Evolutionary conservation across 2,797 vertebrate genomes (phyloP).

Genomic region (Varecia variegata): DNA sequence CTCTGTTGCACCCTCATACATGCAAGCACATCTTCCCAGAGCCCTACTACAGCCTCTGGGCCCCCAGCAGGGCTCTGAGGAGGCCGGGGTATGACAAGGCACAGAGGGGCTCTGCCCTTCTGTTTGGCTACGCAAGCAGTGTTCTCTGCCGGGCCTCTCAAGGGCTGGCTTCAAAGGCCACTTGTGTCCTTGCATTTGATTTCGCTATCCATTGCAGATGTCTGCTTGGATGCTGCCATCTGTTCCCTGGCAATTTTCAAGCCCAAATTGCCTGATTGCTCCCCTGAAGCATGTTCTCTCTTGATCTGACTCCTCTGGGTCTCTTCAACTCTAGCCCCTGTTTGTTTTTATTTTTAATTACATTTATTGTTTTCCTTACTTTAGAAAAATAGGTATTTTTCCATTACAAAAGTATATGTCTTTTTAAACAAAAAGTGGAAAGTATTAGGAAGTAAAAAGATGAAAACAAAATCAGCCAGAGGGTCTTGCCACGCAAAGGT

Average conservation of each 20-base stretch:
- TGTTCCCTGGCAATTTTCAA: slow-evolving; percentile 57
- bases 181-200: slow-evolving; percentile 67
- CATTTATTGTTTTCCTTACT: slow-evolving; percentile 16
- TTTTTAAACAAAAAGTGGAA: slow-evolving; percentile 29
- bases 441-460: slow-evolving; percentile 34
- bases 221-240: slow-evolving; percentile 52
- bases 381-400: background rate
- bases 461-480: slow-evolving; percentile 2
- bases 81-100: background rate
- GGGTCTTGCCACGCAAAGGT: background rate
- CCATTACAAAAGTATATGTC: background rate
- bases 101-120: background rate
- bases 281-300: slow-evolving; percentile 54
- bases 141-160: background rate
- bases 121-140: background rate
- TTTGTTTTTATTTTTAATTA: slow-evolving; percentile 40
- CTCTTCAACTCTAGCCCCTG: background rate
- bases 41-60: background rate
- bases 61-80: background rate
- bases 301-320: slow-evolving; percentile 22
- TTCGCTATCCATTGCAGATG: slow-evolving; percentile 64
- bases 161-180: slow-evolving; percentile 62
- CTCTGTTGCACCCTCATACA: background rate
- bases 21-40: background rate
- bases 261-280: slow-evolving; percentile 44